Conservation (phyloP, 2,797 vertebrate species). For the Lithobates sylvaticus region DNA sequence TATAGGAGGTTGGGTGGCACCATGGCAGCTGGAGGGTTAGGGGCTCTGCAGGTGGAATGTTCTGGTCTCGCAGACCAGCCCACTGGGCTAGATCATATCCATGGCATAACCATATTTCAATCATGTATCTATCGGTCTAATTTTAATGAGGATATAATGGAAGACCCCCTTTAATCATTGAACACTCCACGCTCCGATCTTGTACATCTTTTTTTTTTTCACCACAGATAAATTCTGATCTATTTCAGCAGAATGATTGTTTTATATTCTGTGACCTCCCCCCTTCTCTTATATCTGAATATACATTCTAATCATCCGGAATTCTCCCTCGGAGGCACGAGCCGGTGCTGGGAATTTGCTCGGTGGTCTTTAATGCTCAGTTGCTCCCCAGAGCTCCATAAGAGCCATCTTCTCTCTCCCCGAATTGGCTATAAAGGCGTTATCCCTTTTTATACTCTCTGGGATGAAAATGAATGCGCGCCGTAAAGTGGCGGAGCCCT, state of each 20-base stretch:
- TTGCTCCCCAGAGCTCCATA: constrained; percentile 25
- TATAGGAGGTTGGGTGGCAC: too few species aligned
- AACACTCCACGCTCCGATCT: too few species aligned
- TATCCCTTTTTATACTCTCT: constrained; percentile 41
- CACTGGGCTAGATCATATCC: too few species aligned
- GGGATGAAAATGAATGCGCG: constrained; percentile 39
- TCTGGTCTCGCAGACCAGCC: too few species aligned
- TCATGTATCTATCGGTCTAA: too few species aligned
- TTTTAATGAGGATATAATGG: background rate
- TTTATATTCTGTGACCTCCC: constrained; percentile 3
- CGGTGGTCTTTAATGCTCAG: constrained; percentile 18
- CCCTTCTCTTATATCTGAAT: background rate
- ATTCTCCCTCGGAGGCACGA: constrained; percentile 17
- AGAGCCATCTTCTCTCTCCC: constrained; percentile 34
- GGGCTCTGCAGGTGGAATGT: too few species aligned
- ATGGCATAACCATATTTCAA: too few species aligned
- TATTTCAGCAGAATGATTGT: background rate
- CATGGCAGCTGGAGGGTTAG: too few species aligned
- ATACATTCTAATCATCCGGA: constrained; percentile 40
- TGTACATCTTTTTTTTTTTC: background rate
- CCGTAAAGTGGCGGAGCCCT: constrained; percentile 35
- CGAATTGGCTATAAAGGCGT: constrained; percentile 41
- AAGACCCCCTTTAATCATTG: background rate
- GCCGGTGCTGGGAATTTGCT: background rate
- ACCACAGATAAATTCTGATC: background rate